Percentiles rank a stretch among this genome's conserved stretches.
phyloP scores from a whole-genome alignment of 2,888 invertebrate species.

The Operophtera brumata region DNA sequence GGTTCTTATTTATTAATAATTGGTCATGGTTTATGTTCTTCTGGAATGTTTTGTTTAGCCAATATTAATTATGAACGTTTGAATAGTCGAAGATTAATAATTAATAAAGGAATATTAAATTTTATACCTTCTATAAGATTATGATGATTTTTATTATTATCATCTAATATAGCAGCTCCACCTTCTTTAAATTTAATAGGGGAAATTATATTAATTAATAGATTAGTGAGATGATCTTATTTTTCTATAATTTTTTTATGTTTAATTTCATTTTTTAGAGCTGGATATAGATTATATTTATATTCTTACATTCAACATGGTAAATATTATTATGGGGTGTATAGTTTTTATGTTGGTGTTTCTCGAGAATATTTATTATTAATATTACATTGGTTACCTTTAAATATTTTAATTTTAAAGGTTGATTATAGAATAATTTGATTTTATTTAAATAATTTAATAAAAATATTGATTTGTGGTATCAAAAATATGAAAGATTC shows the following conservation, averaged over 20 bases:
- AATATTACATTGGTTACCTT: slow-evolving; percentile 82
- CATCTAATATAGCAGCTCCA: slow-evolving; percentile 84
- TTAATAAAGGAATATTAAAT: slow-evolving; percentile 83
- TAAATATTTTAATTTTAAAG: slow-evolving; percentile 82
- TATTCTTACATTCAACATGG: slow-evolving; percentile 84
- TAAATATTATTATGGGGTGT: slow-evolving; percentile 68
- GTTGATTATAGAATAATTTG: slow-evolving; percentile 74
- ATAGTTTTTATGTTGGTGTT: slow-evolving; percentile 71
- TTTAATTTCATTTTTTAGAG: slow-evolving; percentile 83
- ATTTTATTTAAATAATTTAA: slow-evolving; percentile 84
- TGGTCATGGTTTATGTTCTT: slow-evolving; percentile 84
- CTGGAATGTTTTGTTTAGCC: slow-evolving; percentile 83
- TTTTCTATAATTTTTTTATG: slow-evolving; percentile 76
- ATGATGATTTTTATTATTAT: slow-evolving; percentile 84
- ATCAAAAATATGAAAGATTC: slow-evolving; percentile 78
- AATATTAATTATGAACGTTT: slow-evolving; percentile 83
- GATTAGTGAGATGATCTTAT: slow-evolving; percentile 75
- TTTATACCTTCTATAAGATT: slow-evolving; percentile 80
- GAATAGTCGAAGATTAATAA: slow-evolving; percentile 81
- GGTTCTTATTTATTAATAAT: slow-evolving; percentile 82
- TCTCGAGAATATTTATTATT: slow-evolving; percentile 82
- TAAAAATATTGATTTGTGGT: slow-evolving; percentile 85
- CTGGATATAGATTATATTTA: slow-evolving; percentile 83
- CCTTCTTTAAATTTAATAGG: slow-evolving; percentile 84
- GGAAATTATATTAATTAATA: slow-evolving; percentile 84